A percentile compares a stretch with the other conserved stretches of the same genome.
Conservation (phyloP, 2,797 vertebrate genomes). For the Hybognathus amarus region DNA sequence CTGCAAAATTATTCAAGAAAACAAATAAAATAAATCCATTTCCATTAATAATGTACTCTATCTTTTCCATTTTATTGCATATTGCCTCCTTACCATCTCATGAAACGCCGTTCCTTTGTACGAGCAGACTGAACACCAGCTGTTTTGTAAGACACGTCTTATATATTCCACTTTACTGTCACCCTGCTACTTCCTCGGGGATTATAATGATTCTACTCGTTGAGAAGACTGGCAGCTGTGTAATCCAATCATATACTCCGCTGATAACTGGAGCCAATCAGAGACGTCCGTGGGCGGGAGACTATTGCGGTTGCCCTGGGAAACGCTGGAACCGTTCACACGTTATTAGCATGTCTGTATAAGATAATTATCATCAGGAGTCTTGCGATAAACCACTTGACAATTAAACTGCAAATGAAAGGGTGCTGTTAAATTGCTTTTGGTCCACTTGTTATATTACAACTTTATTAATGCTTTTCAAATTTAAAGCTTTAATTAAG, state of each 20-base stretch:
- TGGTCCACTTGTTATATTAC: not conserved
- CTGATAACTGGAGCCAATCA: conserved; percentile 43
- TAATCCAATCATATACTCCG: conserved; percentile 42
- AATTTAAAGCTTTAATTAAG: not conserved
- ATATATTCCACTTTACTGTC: conserved; percentile 26
- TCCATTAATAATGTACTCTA: not conserved
- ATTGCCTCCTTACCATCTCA: conserved; percentile 32
- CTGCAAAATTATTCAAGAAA: conserved; percentile 9
- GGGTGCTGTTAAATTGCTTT: conserved; percentile 14
- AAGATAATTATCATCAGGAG: conserved; percentile 25
- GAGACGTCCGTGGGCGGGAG: conserved; percentile 11
- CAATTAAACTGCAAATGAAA: conserved; percentile 7
- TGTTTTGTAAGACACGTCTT: conserved; percentile 18
- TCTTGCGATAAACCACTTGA: conserved; percentile 14
- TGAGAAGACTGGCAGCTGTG: conserved; percentile 25
- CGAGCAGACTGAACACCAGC: conserved; percentile 13
- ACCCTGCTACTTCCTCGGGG: conserved; percentile 34
- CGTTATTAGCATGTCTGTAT: conserved; percentile 19
- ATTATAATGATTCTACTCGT: conserved; percentile 22
- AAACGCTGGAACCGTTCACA: conserved; percentile 38
- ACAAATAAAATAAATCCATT: not conserved
- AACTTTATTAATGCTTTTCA: not conserved
- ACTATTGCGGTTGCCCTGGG: conserved; percentile 43
- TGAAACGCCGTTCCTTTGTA: conserved; percentile 2
- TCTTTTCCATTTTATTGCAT: not conserved